A percentile compares a stretch with the other conserved stretches of the same genome.
These are phyloP conservation scores for Gymnocypris eckloni DNA, from an alignment of 2,797 vertebrate species.

Conservation along the genomic window DNA sequence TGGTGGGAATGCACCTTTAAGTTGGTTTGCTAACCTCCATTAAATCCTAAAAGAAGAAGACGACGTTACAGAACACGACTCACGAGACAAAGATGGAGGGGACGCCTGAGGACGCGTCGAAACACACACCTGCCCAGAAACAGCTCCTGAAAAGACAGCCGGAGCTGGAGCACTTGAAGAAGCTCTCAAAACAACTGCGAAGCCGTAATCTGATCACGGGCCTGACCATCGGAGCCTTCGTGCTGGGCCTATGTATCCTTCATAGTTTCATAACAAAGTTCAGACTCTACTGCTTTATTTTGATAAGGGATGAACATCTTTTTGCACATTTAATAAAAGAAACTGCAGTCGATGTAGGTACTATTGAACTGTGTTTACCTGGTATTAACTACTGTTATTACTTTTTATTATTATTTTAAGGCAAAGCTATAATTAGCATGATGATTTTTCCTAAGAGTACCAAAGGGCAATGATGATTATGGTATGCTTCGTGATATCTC, in stretches of 20 bases:
- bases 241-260: slow-evolving; percentile 52
- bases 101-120: not conserved
- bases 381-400: too few species aligned
- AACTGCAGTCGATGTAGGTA: too few species aligned
- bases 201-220: slow-evolving; percentile 37
- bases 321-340: too few species aligned
- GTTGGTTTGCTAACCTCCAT: too few species aligned
- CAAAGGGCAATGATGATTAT: not conserved
- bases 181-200: slow-evolving; percentile 27
- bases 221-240: slow-evolving; percentile 48
- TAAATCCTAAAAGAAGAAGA: too few species aligned
- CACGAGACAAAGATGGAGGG: slow-evolving; percentile 31
- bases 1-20: too few species aligned
- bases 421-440: too few species aligned
- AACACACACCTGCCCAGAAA: slow-evolving; percentile 24
- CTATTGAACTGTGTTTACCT: too few species aligned
- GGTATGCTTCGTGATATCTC: not conserved
- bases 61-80: too few species aligned
- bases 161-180: slow-evolving; percentile 23
- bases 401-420: too few species aligned
- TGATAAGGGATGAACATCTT: not conserved
- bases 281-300: not conserved
- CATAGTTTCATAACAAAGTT: slow-evolving; percentile 1
- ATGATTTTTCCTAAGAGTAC: not conserved
- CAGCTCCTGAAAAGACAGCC: slow-evolving; percentile 3